These are phyloP conservation scores for Monopis laevigella DNA, from an alignment of 2,888 invertebrate species.

Conservation along the genomic window DNA sequence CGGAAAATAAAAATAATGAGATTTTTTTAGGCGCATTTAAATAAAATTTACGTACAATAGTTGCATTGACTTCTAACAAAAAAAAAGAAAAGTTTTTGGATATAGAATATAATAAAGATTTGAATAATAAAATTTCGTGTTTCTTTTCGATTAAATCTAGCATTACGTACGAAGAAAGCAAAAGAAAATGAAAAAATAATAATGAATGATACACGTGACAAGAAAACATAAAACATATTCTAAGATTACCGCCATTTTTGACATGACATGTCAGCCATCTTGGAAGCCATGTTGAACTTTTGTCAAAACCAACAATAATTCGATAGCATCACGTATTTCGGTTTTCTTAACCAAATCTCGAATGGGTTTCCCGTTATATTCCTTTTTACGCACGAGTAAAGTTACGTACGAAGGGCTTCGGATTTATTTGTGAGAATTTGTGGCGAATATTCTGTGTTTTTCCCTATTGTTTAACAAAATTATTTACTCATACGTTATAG, in stretches of 20 bases:
- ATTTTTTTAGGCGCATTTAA: too few relatives aligned
- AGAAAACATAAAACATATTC: not conserved
- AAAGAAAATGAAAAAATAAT: not conserved
- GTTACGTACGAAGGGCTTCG: not conserved
- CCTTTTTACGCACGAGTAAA: constrained; percentile 8
- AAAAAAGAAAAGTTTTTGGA: not conserved
- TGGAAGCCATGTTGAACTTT: constrained; percentile 34
- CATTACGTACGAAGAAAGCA: not conserved
- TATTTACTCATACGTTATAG: too few relatives aligned
- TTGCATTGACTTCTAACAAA: too few relatives aligned
- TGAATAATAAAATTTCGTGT: not conserved
- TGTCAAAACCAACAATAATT: constrained; percentile 38
- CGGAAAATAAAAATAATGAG: constrained; percentile 38
- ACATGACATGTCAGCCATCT: constrained; percentile 42
- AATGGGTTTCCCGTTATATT: constrained; percentile 2
- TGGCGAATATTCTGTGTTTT: too few relatives aligned
- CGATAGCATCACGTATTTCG: constrained; percentile 49
- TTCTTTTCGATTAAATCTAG: not conserved
- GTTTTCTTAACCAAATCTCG: constrained; percentile 15
- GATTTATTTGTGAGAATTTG: constrained; percentile 4
- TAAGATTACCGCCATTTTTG: constrained; percentile 27
- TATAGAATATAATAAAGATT: too few relatives aligned
- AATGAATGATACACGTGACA: not conserved
- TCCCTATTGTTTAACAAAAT: too few relatives aligned
- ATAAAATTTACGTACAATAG: too few relatives aligned